Percentiles rank a stretch among this genome's conserved stretches.
Conservation (phyloP, 2,797 vertebrate genomes). For the Poeciliopsis gracilis region DNA sequence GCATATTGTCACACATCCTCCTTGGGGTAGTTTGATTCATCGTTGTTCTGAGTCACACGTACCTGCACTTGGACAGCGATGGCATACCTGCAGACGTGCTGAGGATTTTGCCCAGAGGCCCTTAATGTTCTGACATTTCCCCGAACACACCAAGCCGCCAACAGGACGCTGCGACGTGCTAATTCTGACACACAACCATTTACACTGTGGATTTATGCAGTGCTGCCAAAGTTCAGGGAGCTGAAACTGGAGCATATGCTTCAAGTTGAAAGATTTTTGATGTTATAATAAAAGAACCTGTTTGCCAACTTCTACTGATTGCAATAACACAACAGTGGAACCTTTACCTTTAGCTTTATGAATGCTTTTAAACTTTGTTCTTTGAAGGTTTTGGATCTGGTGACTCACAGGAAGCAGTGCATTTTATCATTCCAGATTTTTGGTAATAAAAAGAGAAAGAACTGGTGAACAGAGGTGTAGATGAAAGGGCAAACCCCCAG, state of each 20-base stretch:
- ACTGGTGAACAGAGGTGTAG: slow-evolving; percentile 1
- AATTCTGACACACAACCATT: slow-evolving; percentile 20
- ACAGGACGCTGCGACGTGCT: slow-evolving; percentile 26
- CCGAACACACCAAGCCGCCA: slow-evolving; percentile 15
- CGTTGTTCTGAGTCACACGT: slow-evolving; percentile 44
- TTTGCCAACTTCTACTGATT: slow-evolving; percentile 32
- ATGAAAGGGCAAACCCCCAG: slow-evolving; percentile 13
- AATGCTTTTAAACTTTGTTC: slow-evolving; percentile 33
- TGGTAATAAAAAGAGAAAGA: slow-evolving; percentile 34
- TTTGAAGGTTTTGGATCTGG: slow-evolving; percentile 33
- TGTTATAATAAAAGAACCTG: slow-evolving; percentile 23
- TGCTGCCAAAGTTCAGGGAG: slow-evolving; percentile 21
- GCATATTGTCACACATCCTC: slow-evolving; percentile 36
- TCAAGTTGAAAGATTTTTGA: slow-evolving; percentile 29
- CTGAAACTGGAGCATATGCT: slow-evolving; percentile 31
- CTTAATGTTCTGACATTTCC: slow-evolving; percentile 46
- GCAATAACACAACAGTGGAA: slow-evolving; percentile 34
- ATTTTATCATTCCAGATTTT: slow-evolving; percentile 52
- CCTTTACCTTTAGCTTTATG: slow-evolving; percentile 24
- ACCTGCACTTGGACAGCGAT: slow-evolving; percentile 33
- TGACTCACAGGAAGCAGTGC: slow-evolving; percentile 36
- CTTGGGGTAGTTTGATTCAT: slow-evolving; percentile 48
- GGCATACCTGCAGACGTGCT: slow-evolving; percentile 23
- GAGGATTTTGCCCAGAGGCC: slow-evolving; percentile 3
- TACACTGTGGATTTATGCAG: slow-evolving; percentile 8